Evolutionary conservation across 1,140 invertebrate genomes (phyloP).

Genomic region (Acromyrmex heyeri): DNA sequence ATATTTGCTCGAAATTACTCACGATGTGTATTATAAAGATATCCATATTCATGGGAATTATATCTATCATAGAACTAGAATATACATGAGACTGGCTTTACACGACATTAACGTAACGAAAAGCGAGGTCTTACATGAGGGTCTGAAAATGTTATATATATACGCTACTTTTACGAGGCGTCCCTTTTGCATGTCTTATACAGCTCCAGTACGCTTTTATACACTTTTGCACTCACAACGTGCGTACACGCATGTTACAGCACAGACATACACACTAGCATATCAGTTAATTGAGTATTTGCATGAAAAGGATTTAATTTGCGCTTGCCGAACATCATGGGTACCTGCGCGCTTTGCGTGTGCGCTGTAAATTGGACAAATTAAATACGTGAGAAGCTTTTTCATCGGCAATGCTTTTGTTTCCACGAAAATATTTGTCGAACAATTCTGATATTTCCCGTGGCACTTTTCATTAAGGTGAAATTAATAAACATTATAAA

Average conservation of each 20-base stretch:
- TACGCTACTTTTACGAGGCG: constrained; percentile 8
- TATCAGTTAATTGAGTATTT: constrained; percentile 50
- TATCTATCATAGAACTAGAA: background rate
- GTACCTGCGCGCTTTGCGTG: constrained; percentile 6
- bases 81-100: background rate
- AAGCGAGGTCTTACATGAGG: background rate
- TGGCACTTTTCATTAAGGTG: background rate
- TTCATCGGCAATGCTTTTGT: constrained; percentile 34
- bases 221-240: background rate
- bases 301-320: constrained; percentile 54
- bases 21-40: background rate
- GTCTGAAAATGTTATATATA: background rate
- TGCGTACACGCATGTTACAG: constrained; percentile 15
- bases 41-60: constrained; percentile 17
- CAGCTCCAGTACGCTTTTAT: background rate
- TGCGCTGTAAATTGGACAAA: constrained; percentile 43
- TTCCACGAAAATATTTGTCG: constrained; percentile 39
- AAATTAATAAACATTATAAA: constrained; percentile 33
- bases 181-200: constrained; percentile 15
- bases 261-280: background rate
- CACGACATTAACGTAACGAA: background rate
- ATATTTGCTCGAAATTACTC: constrained; percentile 11
- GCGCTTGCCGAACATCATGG: constrained; percentile 1
- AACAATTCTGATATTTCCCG: constrained; percentile 40
- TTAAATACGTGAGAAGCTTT: constrained; percentile 55